Evolutionary conservation across 2,888 invertebrate genomes (phyloP).

Genomic region (Liodrosophila aerea): DNA sequence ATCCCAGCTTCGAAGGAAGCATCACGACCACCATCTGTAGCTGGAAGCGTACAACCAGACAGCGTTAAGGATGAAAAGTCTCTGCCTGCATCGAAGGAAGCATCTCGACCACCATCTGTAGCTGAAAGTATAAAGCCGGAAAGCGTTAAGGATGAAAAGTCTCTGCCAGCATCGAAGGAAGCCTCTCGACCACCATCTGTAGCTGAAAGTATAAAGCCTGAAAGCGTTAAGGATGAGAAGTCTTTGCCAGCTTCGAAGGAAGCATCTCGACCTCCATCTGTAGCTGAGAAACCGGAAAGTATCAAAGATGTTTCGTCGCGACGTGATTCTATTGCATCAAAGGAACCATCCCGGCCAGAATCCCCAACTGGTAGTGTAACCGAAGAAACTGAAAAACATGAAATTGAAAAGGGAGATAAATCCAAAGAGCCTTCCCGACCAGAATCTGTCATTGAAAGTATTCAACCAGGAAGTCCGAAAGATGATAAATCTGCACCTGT

Average conservation of each 20-base stretch:
- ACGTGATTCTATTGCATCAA: conserved; percentile 10
- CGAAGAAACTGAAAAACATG: conserved; percentile 14
- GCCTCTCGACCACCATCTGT: conserved; percentile 33
- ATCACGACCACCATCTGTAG: conserved; percentile 31
- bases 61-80: conserved; percentile 32
- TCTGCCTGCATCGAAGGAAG: conserved; percentile 22
- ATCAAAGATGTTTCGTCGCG: conserved; percentile 27
- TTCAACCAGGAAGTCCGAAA: conserved; percentile 25
- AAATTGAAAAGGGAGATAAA: conserved; percentile 22
- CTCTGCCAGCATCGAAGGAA: conserved; percentile 12
- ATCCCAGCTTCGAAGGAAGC: conserved; percentile 30
- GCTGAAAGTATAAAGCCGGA: conserved; percentile 25
- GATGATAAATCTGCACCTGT: conserved; percentile 20
- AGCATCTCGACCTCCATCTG: conserved; percentile 28
- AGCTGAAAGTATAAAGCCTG: conserved; percentile 27
- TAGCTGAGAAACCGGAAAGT: conserved; percentile 16
- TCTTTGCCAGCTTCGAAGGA: conserved; percentile 33
- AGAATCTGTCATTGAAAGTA: conserved; percentile 31
- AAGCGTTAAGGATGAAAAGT: conserved; percentile 21
- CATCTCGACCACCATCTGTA: conserved; percentile 40
- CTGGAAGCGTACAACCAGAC: conserved; percentile 19
- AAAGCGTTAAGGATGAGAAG: conserved; percentile 26
- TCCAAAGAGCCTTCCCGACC: conserved; percentile 47
- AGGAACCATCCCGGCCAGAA: conserved; percentile 27
- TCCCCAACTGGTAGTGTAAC: conserved; percentile 38